Conservation (phyloP, 2,113 vertebrate genomes). For the Alosa alosa region DNA sequence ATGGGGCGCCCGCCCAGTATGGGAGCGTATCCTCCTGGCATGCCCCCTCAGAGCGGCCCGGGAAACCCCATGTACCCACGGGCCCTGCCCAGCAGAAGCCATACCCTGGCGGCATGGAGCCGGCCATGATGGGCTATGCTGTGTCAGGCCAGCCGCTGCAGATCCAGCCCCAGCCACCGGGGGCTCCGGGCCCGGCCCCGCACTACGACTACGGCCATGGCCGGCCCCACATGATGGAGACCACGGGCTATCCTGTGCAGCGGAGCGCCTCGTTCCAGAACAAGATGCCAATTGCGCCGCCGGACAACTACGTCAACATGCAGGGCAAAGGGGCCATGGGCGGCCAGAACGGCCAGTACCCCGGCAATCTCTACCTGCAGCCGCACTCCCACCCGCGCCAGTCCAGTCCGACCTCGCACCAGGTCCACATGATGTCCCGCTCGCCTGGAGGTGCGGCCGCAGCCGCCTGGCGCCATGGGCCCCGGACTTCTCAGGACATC, state of each 20-base stretch:
- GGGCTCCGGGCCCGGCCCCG: constrained; percentile 69
- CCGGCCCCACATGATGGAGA: constrained; percentile 81
- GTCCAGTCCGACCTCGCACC: constrained; percentile 84
- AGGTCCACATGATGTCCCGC: constrained; percentile 82
- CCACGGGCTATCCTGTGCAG: constrained; percentile 84
- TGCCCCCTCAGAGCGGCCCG: constrained; percentile 65
- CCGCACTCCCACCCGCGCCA: constrained; percentile 86
- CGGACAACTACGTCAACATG: constrained; percentile 79
- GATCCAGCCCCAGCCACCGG: constrained; percentile 75
- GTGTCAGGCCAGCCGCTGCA: constrained; percentile 78
- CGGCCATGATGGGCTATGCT: constrained; percentile 80
- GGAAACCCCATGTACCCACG: constrained; percentile 67
- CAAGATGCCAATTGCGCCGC: constrained; percentile 73
- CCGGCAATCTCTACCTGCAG: constrained; percentile 75
- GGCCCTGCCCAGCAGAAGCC: constrained; percentile 76
- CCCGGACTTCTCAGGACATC: constrained; percentile 83
- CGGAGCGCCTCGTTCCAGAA: constrained; percentile 93
- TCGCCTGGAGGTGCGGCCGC: constrained; percentile 66
- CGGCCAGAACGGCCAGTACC: constrained; percentile 74
- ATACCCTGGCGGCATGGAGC: constrained; percentile 79
- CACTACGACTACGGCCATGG: constrained; percentile 81
- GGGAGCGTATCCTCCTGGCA: constrained; percentile 71
- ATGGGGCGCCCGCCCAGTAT: constrained; percentile 77
- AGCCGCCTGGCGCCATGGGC: constrained; percentile 59
- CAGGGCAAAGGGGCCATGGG: constrained; percentile 78